Conservation (phyloP, 92 coral and sea anemone genomes). For the Porites rus region DNA sequence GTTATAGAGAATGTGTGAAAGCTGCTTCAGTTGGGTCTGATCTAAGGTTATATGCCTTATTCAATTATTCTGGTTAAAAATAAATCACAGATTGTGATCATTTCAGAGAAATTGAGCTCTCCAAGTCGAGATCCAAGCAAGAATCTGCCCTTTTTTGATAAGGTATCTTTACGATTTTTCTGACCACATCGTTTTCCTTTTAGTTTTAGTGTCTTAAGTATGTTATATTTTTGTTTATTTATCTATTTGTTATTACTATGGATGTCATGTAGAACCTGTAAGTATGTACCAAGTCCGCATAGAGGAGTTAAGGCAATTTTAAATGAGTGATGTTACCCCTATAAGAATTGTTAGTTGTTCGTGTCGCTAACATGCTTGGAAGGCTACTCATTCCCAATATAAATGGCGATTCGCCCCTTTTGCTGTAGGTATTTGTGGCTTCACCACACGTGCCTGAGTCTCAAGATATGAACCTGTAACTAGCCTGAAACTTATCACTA, state of each 20-base stretch:
- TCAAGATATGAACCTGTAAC: background rate
- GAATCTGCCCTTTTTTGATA: constrained; percentile 95
- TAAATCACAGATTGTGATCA: background rate
- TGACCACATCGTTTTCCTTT: background rate
- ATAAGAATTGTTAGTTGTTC: background rate
- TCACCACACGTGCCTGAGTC: no score
- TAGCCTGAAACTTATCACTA: background rate
- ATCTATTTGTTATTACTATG: no score
- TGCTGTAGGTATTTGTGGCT: no score
- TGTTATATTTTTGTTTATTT: background rate
- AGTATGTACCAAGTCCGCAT: background rate
- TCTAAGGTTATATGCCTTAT: background rate
- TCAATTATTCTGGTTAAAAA: background rate
- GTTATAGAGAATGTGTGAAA: no score
- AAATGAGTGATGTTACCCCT: background rate
- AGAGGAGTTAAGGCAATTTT: background rate
- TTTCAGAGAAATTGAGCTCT: constrained; percentile 82
- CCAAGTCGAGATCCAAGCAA: constrained; percentile 96
- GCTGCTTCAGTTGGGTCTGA: no score
- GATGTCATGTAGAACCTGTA: background rate
- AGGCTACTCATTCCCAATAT: no score
- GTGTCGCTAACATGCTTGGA: no score
- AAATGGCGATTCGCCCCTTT: no score
- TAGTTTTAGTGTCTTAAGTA: background rate
- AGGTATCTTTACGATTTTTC: constrained; percentile 54